phyloP scores from a whole-genome alignment of 2,113 vertebrate species.

The Carassius auratus region DNA sequence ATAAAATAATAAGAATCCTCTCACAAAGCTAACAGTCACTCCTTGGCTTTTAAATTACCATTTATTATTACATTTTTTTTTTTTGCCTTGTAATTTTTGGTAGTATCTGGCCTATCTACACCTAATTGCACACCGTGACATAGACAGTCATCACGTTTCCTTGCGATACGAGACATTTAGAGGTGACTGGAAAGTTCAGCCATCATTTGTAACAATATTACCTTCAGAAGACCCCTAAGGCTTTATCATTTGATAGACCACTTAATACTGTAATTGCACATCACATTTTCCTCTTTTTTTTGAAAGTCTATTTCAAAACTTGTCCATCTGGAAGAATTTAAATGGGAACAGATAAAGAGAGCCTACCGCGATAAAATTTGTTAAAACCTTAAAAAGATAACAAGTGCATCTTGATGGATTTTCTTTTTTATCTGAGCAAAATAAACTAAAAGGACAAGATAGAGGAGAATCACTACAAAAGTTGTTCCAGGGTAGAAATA shows the following conservation, averaged over 20 bases:
- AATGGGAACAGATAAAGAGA: slow-evolving; percentile 71
- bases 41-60: not conserved
- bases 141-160: slow-evolving; percentile 8
- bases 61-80: not conserved
- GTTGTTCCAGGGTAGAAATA: slow-evolving; percentile 63
- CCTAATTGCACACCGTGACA: slow-evolving; percentile 24
- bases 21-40: not conserved
- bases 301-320: slow-evolving; percentile 65
- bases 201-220: slow-evolving; percentile 29
- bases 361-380: slow-evolving; percentile 63
- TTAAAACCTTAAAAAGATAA: slow-evolving; percentile 62
- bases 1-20: not conserved
- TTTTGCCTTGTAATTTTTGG: not conserved
- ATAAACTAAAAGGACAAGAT: slow-evolving; percentile 45
- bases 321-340: slow-evolving; percentile 70
- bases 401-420: slow-evolving; percentile 62
- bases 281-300: slow-evolving; percentile 49
- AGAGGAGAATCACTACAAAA: slow-evolving; percentile 61
- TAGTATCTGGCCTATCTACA: slow-evolving; percentile 10
- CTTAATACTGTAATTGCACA: slow-evolving; percentile 57
- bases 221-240: slow-evolving; percentile 37
- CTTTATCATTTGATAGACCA: slow-evolving; percentile 63
- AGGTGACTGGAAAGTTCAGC: slow-evolving; percentile 40
- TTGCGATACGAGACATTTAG: slow-evolving; percentile 21
- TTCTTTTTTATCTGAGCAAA: slow-evolving; percentile 55